Percentiles rank a stretch among this genome's conserved stretches.
phyloP scores from a whole-genome alignment of 2,797 vertebrate species.

The Myotis myotis region DNA sequence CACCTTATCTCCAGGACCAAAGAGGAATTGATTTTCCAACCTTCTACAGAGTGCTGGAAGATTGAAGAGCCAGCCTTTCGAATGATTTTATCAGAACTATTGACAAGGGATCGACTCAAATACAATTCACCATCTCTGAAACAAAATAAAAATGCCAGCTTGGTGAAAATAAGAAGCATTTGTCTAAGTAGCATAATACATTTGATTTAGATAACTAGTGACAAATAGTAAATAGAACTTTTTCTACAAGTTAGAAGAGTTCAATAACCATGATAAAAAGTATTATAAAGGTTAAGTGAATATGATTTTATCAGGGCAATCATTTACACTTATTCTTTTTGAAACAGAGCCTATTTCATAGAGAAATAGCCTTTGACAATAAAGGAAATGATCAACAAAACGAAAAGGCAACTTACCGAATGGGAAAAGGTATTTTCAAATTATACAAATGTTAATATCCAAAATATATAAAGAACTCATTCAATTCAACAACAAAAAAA shows the following conservation, averaged over 20 bases:
- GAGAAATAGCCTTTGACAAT: neutral
- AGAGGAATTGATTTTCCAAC: conserved; percentile 91
- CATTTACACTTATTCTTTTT: neutral
- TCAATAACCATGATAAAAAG: neutral
- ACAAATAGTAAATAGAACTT: neutral
- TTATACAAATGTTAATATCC: neutral
- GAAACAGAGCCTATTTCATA: neutral
- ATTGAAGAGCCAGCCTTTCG: conserved; percentile 84
- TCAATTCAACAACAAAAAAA: neutral
- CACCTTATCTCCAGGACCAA: conserved; percentile 91
- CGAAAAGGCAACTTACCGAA: neutral
- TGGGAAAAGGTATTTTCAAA: neutral
- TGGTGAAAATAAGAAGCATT: conserved; percentile 44
- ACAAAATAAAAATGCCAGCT: conserved; percentile 72
- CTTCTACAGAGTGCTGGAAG: conserved; percentile 83
- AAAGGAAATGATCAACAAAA: neutral
- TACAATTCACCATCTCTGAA: conserved; percentile 88
- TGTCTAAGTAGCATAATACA: neutral
- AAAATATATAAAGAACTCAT: neutral
- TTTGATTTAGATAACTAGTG: neutral
- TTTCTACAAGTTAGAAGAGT: neutral
- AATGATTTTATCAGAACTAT: conserved; percentile 86
- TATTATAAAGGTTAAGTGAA: neutral
- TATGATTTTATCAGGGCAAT: neutral
- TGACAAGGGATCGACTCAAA: conserved; percentile 88